Base-by-base conservation (phyloP, 2,113 vertebrate genomes). In the Cynopterus brachyotis region DNA sequence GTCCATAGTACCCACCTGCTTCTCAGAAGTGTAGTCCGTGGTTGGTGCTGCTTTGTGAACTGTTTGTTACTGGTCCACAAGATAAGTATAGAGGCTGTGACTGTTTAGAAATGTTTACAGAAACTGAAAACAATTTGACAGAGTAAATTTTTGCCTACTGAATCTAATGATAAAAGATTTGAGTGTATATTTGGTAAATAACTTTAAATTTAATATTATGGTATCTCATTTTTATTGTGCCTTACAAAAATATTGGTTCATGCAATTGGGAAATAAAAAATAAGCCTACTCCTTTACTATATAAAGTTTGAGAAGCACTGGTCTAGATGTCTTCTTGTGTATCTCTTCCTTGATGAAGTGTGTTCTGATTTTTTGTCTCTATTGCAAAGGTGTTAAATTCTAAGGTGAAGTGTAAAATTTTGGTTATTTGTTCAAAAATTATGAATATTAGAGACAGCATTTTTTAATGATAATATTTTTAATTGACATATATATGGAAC, bases 141-240 rank as follows among this genome's bases (percentile, higher is more conserved):
- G 45, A 45, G 6, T 76, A 78, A 59, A 42, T 78, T 8, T 82
- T 81, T 87, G 37, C 6, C 60, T 85, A 8, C 26, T 70, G 28
- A 83, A 55, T 72, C 73, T 82, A 57, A 42, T 42, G 45, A 24
- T 94, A 62, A 84, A 70, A 93, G 20, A 47, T 69, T 5, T 84
- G 19, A 78, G 8, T 59, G 28, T 70, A 13, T 76, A 55, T 84
- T 73, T 96, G 59, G 5, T 28, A 45, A 84, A 50, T 57, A 19
- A 70, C 53, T 94, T 94, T 62, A 76, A 84, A 67, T 37, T 60
- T 40, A 42, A 50, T 55, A 94, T 88, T 59, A 57, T 88, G 32
- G 53, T 62, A 91, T 82, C 62, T 85, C 7, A 45, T 30, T 86
- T 66, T 95, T 73, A 75, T 40, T 76, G 1, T 86, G 53, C 22